These are phyloP conservation scores for Oreochromis aureus DNA, from an alignment of 2,113 vertebrate genomes.

Conservation along the genomic window DNA sequence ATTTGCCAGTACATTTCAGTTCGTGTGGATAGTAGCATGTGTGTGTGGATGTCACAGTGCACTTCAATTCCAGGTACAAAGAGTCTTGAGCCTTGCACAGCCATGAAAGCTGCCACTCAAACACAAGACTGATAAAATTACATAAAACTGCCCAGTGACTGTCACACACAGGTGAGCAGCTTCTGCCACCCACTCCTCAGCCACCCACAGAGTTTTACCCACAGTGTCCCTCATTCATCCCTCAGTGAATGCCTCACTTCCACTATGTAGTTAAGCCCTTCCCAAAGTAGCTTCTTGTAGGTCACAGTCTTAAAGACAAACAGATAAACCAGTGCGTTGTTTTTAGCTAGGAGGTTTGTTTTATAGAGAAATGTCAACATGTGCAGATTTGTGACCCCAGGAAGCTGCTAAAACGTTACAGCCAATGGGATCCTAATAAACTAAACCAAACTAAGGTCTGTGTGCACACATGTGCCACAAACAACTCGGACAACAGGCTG, in stretches of 20 bases:
- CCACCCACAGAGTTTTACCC: background rate
- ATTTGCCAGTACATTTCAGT: background rate
- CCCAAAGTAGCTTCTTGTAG: background rate
- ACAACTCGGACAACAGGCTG: background rate
- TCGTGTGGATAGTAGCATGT: background rate
- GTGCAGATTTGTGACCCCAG: background rate
- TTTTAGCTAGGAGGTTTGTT: accelerated
- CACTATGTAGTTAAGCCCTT: background rate
- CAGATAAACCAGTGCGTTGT: background rate
- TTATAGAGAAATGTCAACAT: background rate
- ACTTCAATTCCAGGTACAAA: slow-evolving; percentile 7
- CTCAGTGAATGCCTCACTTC: background rate
- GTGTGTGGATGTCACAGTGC: background rate
- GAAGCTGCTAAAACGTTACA: background rate
- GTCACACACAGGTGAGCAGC: background rate
- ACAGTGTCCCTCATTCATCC: background rate
- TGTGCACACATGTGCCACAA: accelerated
- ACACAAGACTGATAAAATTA: background rate
- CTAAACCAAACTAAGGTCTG: background rate
- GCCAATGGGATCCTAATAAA: background rate
- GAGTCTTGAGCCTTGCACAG: background rate
- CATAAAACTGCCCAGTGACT: background rate
- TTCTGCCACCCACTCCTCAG: background rate
- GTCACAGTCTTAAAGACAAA: background rate
- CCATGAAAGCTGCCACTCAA: background rate